These are phyloP conservation scores for Odontamblyopus rebecca DNA, from an alignment of 2,797 vertebrate genomes.

Conservation along the genomic window DNA sequence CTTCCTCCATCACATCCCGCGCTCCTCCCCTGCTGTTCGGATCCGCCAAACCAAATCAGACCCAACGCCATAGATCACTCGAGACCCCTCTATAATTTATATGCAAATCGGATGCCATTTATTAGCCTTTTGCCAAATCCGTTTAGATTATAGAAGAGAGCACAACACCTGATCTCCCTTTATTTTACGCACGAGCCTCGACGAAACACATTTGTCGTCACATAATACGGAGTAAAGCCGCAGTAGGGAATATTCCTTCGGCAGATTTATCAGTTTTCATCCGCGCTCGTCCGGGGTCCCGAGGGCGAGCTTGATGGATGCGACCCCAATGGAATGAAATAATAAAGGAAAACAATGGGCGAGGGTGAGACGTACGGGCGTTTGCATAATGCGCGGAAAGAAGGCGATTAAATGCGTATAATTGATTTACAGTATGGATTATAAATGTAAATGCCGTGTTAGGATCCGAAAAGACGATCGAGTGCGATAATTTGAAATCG, in stretches of 20 bases:
- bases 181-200: conserved; percentile 22
- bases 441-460: conserved; percentile 1
- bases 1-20: conserved; percentile 12
- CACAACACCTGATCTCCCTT: conserved; percentile 66
- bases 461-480: background rate
- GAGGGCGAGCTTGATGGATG: conserved; percentile 34
- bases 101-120: conserved; percentile 81
- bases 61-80: conserved; percentile 68
- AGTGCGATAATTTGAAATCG: background rate
- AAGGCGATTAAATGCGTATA: conserved; percentile 1
- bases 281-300: conserved; percentile 22
- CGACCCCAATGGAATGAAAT: conserved; percentile 26
- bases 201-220: conserved; percentile 30
- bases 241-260: conserved; percentile 46
- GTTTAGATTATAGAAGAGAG: conserved; percentile 71
- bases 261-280: no score
- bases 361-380: background rate
- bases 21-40: conserved; percentile 43
- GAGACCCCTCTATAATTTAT: conserved; percentile 76
- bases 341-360: conserved; percentile 8
- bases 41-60: conserved; percentile 55
- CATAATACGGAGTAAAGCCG: conserved; percentile 35
- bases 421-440: conserved; percentile 15
- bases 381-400: background rate
- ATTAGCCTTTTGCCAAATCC: conserved; percentile 77